phyloP scores from a whole-genome alignment of 1,140 invertebrate species.

The Gonatopus flavifemur region DNA sequence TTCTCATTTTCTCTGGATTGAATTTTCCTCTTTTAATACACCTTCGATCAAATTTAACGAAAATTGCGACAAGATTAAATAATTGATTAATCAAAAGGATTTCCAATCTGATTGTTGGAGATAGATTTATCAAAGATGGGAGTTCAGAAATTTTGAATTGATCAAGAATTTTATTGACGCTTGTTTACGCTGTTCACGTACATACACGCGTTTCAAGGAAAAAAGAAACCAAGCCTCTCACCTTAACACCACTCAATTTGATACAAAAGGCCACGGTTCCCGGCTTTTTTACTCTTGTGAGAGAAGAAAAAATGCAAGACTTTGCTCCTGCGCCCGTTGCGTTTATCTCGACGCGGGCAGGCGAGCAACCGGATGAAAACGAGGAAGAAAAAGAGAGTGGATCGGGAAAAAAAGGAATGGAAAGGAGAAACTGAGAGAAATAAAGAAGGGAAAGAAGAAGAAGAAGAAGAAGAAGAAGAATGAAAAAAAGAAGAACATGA shows the following conservation, averaged over 20 bases:
- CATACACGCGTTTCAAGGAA: too few species aligned
- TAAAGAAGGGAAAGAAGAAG: not conserved
- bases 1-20: too few species aligned
- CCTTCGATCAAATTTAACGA: too few species aligned
- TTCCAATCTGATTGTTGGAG: too few species aligned
- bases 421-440: not conserved
- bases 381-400: not conserved
- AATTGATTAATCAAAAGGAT: too few species aligned
- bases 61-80: too few species aligned
- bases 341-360: not conserved
- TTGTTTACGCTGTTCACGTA: too few species aligned
- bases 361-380: too few species aligned
- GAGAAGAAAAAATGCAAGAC: not conserved
- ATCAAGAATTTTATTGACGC: too few species aligned
- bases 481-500: not conserved
- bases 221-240: not conserved
- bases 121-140: too few species aligned
- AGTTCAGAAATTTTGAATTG: too few species aligned
- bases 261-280: not conserved
- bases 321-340: not conserved
- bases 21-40: too few species aligned
- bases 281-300: conserved; percentile 1
- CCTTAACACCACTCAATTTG: conserved; percentile 5
- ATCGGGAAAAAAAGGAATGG: not conserved
- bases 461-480: not conserved